A percentile compares a stretch with the other conserved stretches of the same genome.
These are phyloP conservation scores for Drosophila bipectinata DNA, from an alignment of 1,140 invertebrate species.

Conservation along the genomic window DNA sequence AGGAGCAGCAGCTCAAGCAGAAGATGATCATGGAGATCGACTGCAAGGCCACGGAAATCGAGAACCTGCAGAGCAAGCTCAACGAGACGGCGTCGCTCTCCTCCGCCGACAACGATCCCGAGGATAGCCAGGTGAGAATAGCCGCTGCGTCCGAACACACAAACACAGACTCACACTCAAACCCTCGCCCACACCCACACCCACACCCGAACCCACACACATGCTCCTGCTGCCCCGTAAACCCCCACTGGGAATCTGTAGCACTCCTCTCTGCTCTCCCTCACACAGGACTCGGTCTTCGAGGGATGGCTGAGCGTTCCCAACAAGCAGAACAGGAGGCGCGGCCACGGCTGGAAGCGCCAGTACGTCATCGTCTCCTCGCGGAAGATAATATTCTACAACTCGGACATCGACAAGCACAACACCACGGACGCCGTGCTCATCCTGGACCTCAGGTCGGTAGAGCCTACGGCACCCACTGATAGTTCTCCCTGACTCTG, in stretches of 20 bases:
- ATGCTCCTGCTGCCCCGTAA: conserved; percentile 14
- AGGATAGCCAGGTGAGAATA: conserved; percentile 86
- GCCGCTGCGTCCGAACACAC: conserved; percentile 1
- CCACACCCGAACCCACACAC: conserved; percentile 15
- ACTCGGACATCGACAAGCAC: conserved; percentile 96
- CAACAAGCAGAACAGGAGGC: conserved; percentile 96
- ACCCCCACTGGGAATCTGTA: conserved; percentile 37
- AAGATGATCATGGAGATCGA: conserved; percentile 97
- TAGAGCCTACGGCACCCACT: neutral
- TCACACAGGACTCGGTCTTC: conserved; percentile 89
- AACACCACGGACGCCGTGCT: conserved; percentile 95
- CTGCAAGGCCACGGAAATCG: conserved; percentile 97
- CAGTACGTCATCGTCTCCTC: conserved; percentile 98
- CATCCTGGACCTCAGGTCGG: conserved; percentile 96
- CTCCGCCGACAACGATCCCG: conserved; percentile 94
- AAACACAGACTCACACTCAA: conserved; percentile 11
- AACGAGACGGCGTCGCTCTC: conserved; percentile 95
- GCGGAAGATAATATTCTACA: conserved; percentile 99
- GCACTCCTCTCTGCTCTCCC: conserved; percentile 83
- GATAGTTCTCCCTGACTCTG: neutral
- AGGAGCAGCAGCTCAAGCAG: conserved; percentile 88
- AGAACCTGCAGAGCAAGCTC: conserved; percentile 94
- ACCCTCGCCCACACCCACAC: conserved; percentile 9
- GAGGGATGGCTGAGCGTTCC: conserved; percentile 98
- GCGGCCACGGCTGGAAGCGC: conserved; percentile 97